phyloP scores from a whole-genome alignment of 2,888 invertebrate genomes.

The Cryptops parisi region DNA sequence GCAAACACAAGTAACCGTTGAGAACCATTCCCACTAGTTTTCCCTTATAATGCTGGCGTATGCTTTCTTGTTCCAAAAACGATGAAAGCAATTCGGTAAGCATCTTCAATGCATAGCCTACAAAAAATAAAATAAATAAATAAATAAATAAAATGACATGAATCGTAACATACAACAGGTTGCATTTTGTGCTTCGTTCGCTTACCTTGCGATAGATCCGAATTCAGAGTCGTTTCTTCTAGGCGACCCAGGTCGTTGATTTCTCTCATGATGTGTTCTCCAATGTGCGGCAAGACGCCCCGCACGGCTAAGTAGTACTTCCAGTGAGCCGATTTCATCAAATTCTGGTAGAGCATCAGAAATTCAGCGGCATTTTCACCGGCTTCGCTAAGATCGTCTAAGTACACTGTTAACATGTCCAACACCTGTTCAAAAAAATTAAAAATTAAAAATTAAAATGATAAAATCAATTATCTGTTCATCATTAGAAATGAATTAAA shows the following conservation, averaged over 20 bases:
- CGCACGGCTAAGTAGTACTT: conserved; percentile 80
- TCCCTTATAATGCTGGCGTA: conserved; percentile 79
- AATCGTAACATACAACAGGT: not conserved
- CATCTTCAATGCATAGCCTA: conserved; percentile 76
- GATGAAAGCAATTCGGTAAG: conserved; percentile 73
- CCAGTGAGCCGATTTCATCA: conserved; percentile 79
- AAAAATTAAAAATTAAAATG: not conserved
- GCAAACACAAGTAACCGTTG: conserved; percentile 81
- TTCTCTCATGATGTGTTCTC: conserved; percentile 71
- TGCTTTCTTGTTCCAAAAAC: conserved; percentile 72
- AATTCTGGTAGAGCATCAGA: conserved; percentile 64
- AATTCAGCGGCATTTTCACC: conserved; percentile 91
- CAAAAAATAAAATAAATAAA: conserved; percentile 3
- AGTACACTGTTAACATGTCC: conserved; percentile 70
- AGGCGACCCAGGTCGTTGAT: conserved; percentile 73
- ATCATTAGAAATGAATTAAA: too few species aligned
- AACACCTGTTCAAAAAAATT: conserved; percentile 42
- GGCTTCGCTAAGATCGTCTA: conserved; percentile 68
- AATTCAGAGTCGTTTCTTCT: conserved; percentile 83
- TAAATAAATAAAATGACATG: not conserved
- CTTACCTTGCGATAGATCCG: conserved; percentile 70
- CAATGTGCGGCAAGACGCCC: conserved; percentile 69
- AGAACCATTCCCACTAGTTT: conserved; percentile 75
- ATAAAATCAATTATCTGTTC: too few species aligned
- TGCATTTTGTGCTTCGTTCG: not conserved